Evolutionary conservation across 2,113 vertebrate genomes (phyloP), one percentile per base, ranked within the genome.

Genomic region (Neogale vison): DNA sequence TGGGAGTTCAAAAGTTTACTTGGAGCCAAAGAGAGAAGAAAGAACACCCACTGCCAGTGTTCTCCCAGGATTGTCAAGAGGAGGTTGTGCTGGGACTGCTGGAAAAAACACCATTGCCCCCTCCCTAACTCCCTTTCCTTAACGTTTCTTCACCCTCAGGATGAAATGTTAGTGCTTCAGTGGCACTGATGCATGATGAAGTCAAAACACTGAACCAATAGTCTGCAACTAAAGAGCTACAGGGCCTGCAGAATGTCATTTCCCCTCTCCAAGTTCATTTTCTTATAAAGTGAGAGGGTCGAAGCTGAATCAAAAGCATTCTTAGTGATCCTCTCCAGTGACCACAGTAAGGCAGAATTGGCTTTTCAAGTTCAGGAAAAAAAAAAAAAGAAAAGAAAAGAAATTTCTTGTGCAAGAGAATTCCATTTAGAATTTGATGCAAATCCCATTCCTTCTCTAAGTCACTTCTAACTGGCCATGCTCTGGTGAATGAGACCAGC

Each of bases 341-440:
- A 59, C 36, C 17, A 57, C 6, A 24, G 42, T 92, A 61, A 96
- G 21, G n/a, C 20, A 61, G 23, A 76, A 81, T 20, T 59, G 13
- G 3, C 31, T 92, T 83, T 45, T 42, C 61, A 84, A 81, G 85
- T 85, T 71, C 23, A 67, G 7, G 2, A 11, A 76, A 34, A 52
- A 34, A 52, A 45, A 47, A 45, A 45, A 47, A 47, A 47, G 10
- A 5, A 47, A 47, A 47, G 42, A 45, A 45, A 87, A 47, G 7
- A 39, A 82, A 47, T 71, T 50, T 83, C 23, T 84, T 69, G 31
- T 92, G 52, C 15, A 95, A 84, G 31, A 90, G 2, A 94, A 72
- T 79, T 93, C n/a, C 18, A 61, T 52, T 96, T 92, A 71, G n/a
- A 95, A 95, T 77, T 57, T 82, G 31, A 50, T 55, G 21, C 4